These are phyloP conservation scores for Cheilosia vernalis DNA, from an alignment of 2,888 invertebrate species.

Conservation along the genomic window DNA sequence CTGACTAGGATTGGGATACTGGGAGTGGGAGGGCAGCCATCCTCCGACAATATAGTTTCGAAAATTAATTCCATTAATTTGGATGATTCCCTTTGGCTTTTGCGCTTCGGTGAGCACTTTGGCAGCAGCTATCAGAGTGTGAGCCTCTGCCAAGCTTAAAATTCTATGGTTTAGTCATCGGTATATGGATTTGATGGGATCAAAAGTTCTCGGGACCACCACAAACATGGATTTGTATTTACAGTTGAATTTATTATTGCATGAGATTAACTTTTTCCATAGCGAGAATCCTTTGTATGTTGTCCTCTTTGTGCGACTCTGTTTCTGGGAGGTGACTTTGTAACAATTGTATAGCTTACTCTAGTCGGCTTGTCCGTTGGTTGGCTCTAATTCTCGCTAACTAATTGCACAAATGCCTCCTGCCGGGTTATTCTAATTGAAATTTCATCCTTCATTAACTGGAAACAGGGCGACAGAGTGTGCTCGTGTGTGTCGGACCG, in stretches of 20 bases:
- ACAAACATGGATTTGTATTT: conserved; percentile 59
- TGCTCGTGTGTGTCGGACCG: background rate
- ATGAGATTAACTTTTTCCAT: conserved; percentile 41
- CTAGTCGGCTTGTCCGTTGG: conserved; percentile 8
- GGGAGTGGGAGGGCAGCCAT: background rate
- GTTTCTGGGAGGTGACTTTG: background rate
- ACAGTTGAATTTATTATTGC: conserved; percentile 54
- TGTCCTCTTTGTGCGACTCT: background rate
- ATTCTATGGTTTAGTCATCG: conserved; percentile 25
- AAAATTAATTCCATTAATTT: conserved; percentile 74
- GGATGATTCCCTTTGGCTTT: conserved; percentile 63
- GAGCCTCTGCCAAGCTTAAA: conserved; percentile 24
- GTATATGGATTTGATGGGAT: conserved; percentile 59
- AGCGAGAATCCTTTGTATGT: conserved; percentile 5
- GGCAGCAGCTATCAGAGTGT: background rate
- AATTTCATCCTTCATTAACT: conserved; percentile 72
- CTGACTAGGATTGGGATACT: too few relatives aligned
- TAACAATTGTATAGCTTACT: background rate
- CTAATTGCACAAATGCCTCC: conserved; percentile 67
- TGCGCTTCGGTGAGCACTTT: conserved; percentile 28
- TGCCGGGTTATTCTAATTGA: conserved; percentile 68
- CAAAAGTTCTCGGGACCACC: conserved; percentile 54
- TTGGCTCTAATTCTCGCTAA: conserved; percentile 57
- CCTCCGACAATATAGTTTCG: conserved; percentile 59
- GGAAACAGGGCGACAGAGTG: conserved; percentile 29